Percentiles rank a stretch among this genome's conserved stretches.
Evolutionary conservation across 2,888 invertebrate genomes (phyloP).

Genomic region (Beris morrisii): DNA sequence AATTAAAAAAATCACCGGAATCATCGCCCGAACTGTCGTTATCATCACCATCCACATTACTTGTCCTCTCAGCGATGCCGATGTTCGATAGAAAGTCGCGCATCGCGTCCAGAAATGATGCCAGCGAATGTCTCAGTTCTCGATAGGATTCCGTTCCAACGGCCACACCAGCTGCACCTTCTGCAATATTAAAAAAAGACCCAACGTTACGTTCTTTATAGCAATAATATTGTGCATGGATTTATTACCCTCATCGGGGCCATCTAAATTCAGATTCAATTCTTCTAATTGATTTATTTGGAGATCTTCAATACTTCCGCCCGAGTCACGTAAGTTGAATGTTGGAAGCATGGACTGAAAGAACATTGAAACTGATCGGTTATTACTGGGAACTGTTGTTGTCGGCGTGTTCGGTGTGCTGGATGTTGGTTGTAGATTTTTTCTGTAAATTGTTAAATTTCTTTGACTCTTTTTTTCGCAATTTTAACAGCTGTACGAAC

Average conservation of each 20-base stretch:
- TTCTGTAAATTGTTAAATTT: too few relatives aligned
- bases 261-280: constrained; percentile 45
- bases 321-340: constrained; percentile 57
- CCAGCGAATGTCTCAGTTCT: constrained; percentile 65
- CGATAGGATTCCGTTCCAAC: constrained; percentile 51
- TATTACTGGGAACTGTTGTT: constrained; percentile 41
- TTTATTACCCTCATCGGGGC: constrained; percentile 42
- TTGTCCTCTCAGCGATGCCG: constrained; percentile 62
- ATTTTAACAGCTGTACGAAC: constrained; percentile 41
- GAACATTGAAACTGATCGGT: constrained; percentile 61
- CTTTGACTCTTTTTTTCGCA: not conserved
- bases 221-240: constrained; percentile 9
- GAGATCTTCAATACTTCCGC: constrained; percentile 29
- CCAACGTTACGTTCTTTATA: not conserved
- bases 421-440: too few relatives aligned
- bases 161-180: constrained; percentile 50
- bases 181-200: not conserved
- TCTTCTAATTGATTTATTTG: constrained; percentile 42
- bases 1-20: constrained; percentile 57
- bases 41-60: constrained; percentile 58
- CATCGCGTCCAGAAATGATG: constrained; percentile 71
- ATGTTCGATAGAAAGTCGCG: constrained; percentile 70
- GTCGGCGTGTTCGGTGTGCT: constrained; percentile 39
- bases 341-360: constrained; percentile 74
- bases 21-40: constrained; percentile 60